Base-by-base conservation (phyloP, 1,140 invertebrate genomes). In the Nomia melanderi region DNA sequence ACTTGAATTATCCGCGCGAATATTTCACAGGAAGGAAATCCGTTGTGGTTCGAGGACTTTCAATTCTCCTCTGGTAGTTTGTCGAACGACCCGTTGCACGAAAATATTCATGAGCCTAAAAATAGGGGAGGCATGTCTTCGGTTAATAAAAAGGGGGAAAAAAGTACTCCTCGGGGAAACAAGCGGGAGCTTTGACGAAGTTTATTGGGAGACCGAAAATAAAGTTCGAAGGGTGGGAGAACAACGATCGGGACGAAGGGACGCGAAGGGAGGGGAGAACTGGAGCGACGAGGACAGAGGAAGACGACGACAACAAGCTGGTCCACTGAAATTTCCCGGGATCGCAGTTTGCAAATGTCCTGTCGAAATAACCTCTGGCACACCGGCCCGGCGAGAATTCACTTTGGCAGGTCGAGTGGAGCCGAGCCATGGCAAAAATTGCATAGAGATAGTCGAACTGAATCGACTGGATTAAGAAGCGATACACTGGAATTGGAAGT, bases 301-400 rank as follows among this genome's bases (percentile, higher is more conserved):
- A 31, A 31, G 27, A 44, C 14, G n/a, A 27, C 23, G 44, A 63
- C 63, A 25, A 82, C 71, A 78, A 64, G 29, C 57, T 53, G 64
- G 53, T 44, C 44, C 44, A 0, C 17, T n/a, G 75, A 82, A 82
- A 82, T 82, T 29, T 82, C 31, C 41, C 59, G 31, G 57, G 29
- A 17, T 76, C 54, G 69, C 62, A 53, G 69, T 82, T 83, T 70
- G 75, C 69, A 73, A 82, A 78, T 69, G 57, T 50, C 20, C 64
- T 31, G 53, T 11, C 44, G 64, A 73, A 82, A 82, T 82, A 82
- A 82, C 63, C 74, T 27, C 33, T 47, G 79, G 67, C 57, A 39
- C 31, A 27, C 29, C 57, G 27, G 23, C 31, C 72, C 65, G 29
- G 25, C 53, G 44, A 82, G 64, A 83, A 82, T 79, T 79, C 66